These are phyloP conservation scores for Eulimnadia texana DNA, from an alignment of 1,140 invertebrate species.

Conservation along the genomic window DNA sequence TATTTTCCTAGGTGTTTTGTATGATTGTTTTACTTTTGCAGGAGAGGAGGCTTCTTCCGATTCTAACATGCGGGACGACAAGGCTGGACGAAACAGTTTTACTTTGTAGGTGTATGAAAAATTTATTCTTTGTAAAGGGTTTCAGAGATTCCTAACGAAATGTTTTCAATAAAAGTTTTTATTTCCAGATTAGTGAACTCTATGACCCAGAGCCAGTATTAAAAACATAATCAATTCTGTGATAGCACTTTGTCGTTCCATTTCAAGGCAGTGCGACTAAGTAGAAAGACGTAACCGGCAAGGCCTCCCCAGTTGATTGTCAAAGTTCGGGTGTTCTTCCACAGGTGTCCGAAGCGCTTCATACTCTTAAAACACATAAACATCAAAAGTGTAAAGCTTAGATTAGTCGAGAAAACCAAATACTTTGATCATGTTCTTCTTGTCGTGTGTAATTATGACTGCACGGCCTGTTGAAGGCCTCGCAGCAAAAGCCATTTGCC, in stretches of 20 bases:
- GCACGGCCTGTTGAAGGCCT: constrained; percentile 10
- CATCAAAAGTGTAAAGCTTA: not conserved
- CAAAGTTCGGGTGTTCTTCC: constrained; percentile 4
- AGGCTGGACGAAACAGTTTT: not conserved
- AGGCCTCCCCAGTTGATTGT: constrained; percentile 1
- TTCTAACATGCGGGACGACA: no score
- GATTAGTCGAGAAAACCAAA: constrained; percentile 3
- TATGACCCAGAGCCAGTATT: no score
- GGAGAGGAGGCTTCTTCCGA: not conserved
- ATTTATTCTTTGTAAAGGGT: not conserved
- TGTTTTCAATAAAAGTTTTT: not conserved
- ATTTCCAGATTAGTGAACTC: no score
- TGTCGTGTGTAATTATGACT: constrained; percentile 11
- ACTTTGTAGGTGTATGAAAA: not conserved
- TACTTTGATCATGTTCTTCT: constrained; percentile 12
- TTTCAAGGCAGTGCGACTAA: not conserved
- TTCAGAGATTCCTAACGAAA: no score
- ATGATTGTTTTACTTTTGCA: not conserved
- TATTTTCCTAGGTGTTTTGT: not conserved
- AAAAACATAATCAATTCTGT: no score
- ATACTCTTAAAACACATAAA: not conserved
- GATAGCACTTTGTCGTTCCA: not conserved
- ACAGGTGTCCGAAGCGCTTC: not conserved
- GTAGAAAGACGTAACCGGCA: not conserved
- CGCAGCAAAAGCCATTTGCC: constrained; percentile 4